Base-by-base conservation (phyloP, 2,888 invertebrate species). In the Pterostichus niger region DNA sequence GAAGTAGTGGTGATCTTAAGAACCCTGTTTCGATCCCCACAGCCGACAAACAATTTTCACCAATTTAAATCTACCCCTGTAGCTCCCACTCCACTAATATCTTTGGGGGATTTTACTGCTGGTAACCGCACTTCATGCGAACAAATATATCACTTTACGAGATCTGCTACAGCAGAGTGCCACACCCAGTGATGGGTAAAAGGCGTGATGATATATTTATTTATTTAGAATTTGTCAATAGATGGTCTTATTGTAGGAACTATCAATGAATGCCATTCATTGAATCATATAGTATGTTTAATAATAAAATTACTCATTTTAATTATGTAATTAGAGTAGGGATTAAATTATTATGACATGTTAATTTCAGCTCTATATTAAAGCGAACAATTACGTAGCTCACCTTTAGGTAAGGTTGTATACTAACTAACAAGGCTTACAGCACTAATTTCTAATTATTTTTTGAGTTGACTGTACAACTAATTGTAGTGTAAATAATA, bases 291-390 rank as follows among this genome's bases (percentile, higher is more conserved):
- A 40, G 40, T 40, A 13, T 15, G 13, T 54, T 54, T 9, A 54
- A 17, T 54, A 40, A 40, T 54, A 54, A 54, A 54, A 54, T 54
- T 46, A 71, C 44, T 49, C 7, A 71, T 71, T 68, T 61, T 80
- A 80, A 80, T 80, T 80, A 52, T 33, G 31, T 68, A 68, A 80
- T 80, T 64, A 80, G 33, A 80, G 68, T 46, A 10, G 9, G 31
- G 31, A 68, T 68, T 68, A 49, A 80, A 49, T 80, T 68, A 80
- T 68, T 33, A 68, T 33, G 52, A n/a, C 40, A 54, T 35, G 68
- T 54, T 79, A 31, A 11, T 0, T 13, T 10, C 6, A 71, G 46
- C 40, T 13, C 11, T 68, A 2, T 46, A 46, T 46, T 71, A 71
- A 71, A 71, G 44, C 44, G 24, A 71, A 71, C 46, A 71, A 71